Evolutionary conservation across 2,888 invertebrate species (phyloP).

Genomic region (Anthophora plumipes): DNA sequence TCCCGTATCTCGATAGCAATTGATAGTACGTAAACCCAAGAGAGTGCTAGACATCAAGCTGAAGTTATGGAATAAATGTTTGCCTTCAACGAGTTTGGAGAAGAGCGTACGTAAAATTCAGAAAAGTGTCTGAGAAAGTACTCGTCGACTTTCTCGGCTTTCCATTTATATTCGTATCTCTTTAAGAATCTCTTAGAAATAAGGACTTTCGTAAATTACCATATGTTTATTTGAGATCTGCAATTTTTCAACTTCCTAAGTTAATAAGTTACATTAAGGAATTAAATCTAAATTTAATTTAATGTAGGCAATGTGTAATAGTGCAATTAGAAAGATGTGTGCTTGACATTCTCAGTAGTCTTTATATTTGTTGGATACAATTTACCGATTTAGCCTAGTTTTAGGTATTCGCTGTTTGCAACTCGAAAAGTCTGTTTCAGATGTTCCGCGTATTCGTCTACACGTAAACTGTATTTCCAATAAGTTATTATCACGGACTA

Average conservation of each 20-base stretch:
- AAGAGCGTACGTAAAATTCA: conserved; percentile 13
- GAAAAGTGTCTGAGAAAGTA: conserved; percentile 6
- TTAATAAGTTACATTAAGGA: too few relatives aligned
- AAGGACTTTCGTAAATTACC: background rate
- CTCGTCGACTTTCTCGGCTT: background rate
- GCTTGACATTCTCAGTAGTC: too few relatives aligned
- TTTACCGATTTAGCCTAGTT: background rate
- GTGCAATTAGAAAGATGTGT: too few relatives aligned
- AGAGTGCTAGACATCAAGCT: background rate
- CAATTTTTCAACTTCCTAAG: background rate
- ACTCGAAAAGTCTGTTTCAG: background rate
- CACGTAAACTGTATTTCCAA: background rate
- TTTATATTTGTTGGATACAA: too few relatives aligned
- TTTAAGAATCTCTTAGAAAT: background rate
- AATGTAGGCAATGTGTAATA: too few relatives aligned
- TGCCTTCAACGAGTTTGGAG: background rate
- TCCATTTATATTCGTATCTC: background rate
- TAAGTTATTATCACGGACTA: conserved; percentile 6
- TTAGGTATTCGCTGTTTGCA: background rate
- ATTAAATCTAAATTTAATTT: too few relatives aligned
- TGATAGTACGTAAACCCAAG: background rate
- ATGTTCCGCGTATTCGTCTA: background rate
- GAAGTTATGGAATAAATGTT: background rate
- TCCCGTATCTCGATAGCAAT: background rate
- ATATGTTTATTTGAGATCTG: background rate